Conservation (phyloP, 2,888 invertebrate genomes). For the Orchestes rusci region DNA sequence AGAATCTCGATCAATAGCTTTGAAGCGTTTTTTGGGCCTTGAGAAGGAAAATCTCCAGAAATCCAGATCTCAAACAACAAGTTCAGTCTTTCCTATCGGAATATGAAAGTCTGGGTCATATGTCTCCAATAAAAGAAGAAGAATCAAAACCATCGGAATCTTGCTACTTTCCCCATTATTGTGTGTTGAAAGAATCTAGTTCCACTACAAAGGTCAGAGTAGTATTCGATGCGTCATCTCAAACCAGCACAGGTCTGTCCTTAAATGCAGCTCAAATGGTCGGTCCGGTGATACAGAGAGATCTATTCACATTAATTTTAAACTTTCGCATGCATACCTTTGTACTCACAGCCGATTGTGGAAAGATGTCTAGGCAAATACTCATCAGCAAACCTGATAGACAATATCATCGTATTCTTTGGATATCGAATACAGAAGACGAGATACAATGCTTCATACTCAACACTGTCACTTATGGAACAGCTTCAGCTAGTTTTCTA, state of each 20-base stretch:
- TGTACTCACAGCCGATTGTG: neutral
- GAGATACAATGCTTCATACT: neutral
- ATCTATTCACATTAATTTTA: slow-evolving; percentile 1
- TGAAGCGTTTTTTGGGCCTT: slow-evolving; percentile 14
- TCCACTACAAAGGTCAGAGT: neutral
- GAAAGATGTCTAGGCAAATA: slow-evolving; percentile 2
- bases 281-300: slow-evolving; percentile 3
- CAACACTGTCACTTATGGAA: slow-evolving; percentile 4
- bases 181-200: slow-evolving; percentile 1
- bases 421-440: too few species aligned
- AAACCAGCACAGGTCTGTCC: neutral
- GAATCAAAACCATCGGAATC: neutral
- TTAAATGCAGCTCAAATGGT: slow-evolving; percentile 3
- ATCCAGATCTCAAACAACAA: slow-evolving; percentile 9
- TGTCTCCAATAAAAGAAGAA: slow-evolving; percentile 10
- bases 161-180: neutral
- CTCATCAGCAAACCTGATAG: neutral
- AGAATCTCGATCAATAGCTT: slow-evolving; percentile 13
- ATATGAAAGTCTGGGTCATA: slow-evolving; percentile 19
- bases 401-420: slow-evolving; percentile 3
- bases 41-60: slow-evolving; percentile 15
- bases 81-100: slow-evolving; percentile 21
- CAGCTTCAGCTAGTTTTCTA: neutral
- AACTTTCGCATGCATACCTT: slow-evolving; percentile 3
- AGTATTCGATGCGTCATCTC: slow-evolving; percentile 3